Base-by-base conservation (phyloP, 2,888 invertebrate species). In the Agrochola macilenta region DNA sequence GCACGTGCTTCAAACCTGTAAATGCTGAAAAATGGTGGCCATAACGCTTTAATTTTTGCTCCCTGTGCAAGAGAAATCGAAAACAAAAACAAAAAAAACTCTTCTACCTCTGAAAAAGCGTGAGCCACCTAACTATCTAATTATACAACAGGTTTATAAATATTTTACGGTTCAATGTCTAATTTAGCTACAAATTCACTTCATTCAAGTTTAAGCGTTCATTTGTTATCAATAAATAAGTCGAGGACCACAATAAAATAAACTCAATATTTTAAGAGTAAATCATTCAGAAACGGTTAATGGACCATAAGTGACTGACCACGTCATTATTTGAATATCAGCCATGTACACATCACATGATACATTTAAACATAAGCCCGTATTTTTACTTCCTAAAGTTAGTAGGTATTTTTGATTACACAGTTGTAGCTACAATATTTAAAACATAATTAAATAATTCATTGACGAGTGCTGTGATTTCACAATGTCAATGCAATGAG, bases 401-500 rank as follows among this genome's bases (percentile, higher is more conserved):
- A 69, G 20, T n/a, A 17, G 52, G 17, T 68, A 26, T 58, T 71
- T 68, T 76, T 74, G n/a, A 66, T 76, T 70, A 64, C 26, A 69
- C 52, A 68, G 69, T 49, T 79, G 65, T 64, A 65, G 14, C 52
- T 57, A 30, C 58, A 61, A 35, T 54, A 14, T 68, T 49, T 20
- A 39, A 57, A 81, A 26, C 54, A 26, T 46, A 74, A 79, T 72
- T 46, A 60, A 79, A 73, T 58, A 57, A 75, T 70, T 39, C 63
- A 76, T 72, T 80, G 61, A 74, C 14, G 23, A 64, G 30, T 64
- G 66, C 39, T 52, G 57, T 71, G 61, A 39, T 72, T 49, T 52
- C 52, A 74, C 77, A 66, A 30, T 70, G 60, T 35, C 64, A 70
- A 75, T 85, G 85, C 87, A 91, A 91, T 90, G 89, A 87, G 89